phyloP scores from a whole-genome alignment of 2,888 invertebrate species.

The Deilephila elpenor region DNA sequence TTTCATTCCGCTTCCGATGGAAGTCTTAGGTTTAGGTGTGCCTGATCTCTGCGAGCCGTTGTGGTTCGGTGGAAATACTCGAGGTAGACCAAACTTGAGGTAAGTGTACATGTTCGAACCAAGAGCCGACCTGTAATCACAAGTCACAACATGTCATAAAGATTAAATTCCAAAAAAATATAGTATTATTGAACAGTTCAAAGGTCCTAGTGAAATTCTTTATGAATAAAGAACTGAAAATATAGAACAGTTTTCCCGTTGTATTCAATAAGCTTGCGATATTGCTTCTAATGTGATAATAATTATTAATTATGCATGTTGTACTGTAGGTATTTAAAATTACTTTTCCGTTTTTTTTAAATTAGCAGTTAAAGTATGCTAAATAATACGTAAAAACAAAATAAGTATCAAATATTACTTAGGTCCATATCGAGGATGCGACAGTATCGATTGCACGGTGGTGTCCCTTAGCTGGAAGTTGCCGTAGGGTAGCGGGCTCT shows the following conservation, averaged over 20 bases:
- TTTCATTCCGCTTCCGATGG: constrained; percentile 82
- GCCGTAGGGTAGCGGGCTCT: constrained; percentile 96
- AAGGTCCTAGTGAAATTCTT: too few relatives aligned
- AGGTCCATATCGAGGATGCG: constrained; percentile 95
- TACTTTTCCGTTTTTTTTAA: too few relatives aligned
- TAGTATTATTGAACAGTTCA: too few relatives aligned
- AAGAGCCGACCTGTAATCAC: constrained; percentile 88
- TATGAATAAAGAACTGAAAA: too few relatives aligned
- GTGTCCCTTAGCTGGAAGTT: constrained; percentile 97
- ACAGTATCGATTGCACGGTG: constrained; percentile 95
- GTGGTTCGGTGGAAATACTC: constrained; percentile 94
- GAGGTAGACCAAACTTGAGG: constrained; percentile 95
- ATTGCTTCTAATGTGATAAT: too few relatives aligned
- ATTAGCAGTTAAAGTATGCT: too few relatives aligned
- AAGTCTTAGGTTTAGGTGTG: constrained; percentile 85
- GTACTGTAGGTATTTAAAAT: too few relatives aligned
- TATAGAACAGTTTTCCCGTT: too few relatives aligned
- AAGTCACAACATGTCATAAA: not conserved
- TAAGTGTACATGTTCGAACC: constrained; percentile 97
- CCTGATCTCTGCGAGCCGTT: constrained; percentile 89
- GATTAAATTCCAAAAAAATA: not conserved
- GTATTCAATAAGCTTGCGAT: too few relatives aligned
- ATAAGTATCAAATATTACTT: constrained; percentile 81
- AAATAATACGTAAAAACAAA: constrained; percentile 30
- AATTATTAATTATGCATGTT: too few relatives aligned